Conservation (phyloP, 1,140 invertebrate species). For the Andricus grossulariae region DNA sequence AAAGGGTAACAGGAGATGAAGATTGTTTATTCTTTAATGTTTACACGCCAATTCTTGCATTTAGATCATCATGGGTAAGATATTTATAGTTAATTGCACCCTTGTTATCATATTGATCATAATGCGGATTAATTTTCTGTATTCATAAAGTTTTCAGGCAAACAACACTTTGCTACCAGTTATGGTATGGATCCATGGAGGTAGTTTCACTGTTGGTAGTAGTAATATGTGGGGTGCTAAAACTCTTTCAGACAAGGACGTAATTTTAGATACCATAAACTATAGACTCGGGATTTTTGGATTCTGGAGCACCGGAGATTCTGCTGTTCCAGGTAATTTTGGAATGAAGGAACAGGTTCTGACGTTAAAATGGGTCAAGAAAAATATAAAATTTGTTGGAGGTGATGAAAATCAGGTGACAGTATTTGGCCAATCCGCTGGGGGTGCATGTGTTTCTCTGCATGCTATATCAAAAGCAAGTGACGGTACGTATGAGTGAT, state of each 20-base stretch:
- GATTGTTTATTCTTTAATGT: too few species aligned
- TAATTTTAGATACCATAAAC: slow-evolving; percentile 78
- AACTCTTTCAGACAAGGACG: too few species aligned
- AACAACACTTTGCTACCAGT: too few species aligned
- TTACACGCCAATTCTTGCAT: too few species aligned
- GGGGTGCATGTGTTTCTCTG: slow-evolving; percentile 33
- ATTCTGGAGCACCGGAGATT: too few species aligned
- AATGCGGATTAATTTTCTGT: too few species aligned
- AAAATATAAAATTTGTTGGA: slow-evolving; percentile 36
- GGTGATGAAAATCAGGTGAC: slow-evolving; percentile 35
- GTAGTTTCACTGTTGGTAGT: slow-evolving; percentile 54
- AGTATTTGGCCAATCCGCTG: slow-evolving; percentile 36
- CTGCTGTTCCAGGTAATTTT: slow-evolving; percentile 40
- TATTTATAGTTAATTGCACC: too few species aligned
- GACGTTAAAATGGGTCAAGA: slow-evolving; percentile 32
- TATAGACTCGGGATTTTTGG: slow-evolving; percentile 77
- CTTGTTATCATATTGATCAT: too few species aligned
- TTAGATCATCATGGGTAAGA: too few species aligned
- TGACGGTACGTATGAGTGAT: too few species aligned
- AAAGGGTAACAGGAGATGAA: too few species aligned
- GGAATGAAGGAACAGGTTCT: slow-evolving; percentile 41
- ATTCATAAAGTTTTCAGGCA: too few species aligned
- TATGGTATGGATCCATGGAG: slow-evolving; percentile 37
- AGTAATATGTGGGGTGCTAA: slow-evolving; percentile 65
- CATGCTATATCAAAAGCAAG: slow-evolving; percentile 36